Conservation (phyloP, 2,113 vertebrate species). For the Lycocorax pyrrhopterus region DNA sequence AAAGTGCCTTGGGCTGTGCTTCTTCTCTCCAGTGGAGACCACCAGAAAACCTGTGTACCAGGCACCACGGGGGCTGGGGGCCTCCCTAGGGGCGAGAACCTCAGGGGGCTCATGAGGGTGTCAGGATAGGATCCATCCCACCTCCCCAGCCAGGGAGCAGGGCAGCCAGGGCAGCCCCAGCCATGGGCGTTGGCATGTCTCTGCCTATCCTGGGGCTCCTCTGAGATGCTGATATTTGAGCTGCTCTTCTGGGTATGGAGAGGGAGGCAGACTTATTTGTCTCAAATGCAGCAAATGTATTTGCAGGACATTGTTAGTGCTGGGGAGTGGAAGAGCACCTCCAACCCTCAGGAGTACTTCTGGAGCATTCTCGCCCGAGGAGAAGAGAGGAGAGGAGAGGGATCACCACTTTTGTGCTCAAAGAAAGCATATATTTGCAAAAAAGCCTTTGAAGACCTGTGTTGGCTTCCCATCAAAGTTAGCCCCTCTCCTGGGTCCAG, state of each 20-base stretch:
- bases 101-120: not conserved
- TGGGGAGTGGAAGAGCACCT: not conserved
- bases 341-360: not conserved
- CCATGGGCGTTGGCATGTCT: fast-evolving
- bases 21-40: not conserved
- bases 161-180: not conserved
- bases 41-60: not conserved
- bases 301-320: not conserved
- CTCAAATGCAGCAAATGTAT: not conserved
- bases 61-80: fast-evolving
- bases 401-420: not conserved
- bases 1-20: not conserved
- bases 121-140: not conserved
- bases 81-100: not conserved
- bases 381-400: not conserved
- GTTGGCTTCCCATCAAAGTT: slow-evolving; percentile 3
- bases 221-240: not conserved
- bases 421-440: not conserved
- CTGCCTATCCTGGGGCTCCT: not conserved
- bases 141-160: not conserved
- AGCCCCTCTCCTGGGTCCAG: not conserved
- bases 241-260: not conserved
- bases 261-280: not conserved
- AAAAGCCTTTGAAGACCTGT: not conserved
- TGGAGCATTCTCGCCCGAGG: not conserved